A percentile compares a stretch with the other conserved stretches of the same genome.
Evolutionary conservation across 2,113 vertebrate genomes (phyloP).

Genomic region (Chitala chitala): DNA sequence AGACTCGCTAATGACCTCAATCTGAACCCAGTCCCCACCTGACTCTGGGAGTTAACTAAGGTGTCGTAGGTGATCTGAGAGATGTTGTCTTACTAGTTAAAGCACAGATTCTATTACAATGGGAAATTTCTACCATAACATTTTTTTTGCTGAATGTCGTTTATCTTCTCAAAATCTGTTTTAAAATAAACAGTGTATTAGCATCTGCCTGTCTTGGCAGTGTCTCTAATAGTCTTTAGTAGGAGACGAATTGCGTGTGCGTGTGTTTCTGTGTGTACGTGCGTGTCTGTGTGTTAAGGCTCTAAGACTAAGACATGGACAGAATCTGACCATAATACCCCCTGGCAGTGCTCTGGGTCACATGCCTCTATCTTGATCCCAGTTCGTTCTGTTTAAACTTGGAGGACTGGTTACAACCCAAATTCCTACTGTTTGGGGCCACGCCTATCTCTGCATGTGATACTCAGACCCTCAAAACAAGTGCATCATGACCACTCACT

Average conservation of each 20-base stretch:
- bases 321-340: slow-evolving; percentile 14
- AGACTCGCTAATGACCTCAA: no score
- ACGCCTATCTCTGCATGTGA: background rate
- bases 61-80: background rate
- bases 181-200: background rate
- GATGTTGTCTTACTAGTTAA: background rate
- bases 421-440: background rate
- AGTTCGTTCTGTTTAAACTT: background rate
- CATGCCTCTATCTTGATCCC: background rate
- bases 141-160: no score
- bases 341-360: background rate
- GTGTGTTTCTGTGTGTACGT: no score
- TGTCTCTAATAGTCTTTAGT: background rate
- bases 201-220: background rate
- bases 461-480: slow-evolving; percentile 15
- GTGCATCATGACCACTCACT: slow-evolving; percentile 22
- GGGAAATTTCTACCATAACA: no score
- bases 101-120: no score
- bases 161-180: no score
- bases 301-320: no score
- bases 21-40: background rate
- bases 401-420: background rate
- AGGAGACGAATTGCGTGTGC: background rate
- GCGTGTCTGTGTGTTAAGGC: background rate
- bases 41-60: background rate